A percentile compares a stretch with the other conserved stretches of the same genome.
phyloP scores from a whole-genome alignment of 2,888 invertebrate species.

The Erebia ligea region DNA sequence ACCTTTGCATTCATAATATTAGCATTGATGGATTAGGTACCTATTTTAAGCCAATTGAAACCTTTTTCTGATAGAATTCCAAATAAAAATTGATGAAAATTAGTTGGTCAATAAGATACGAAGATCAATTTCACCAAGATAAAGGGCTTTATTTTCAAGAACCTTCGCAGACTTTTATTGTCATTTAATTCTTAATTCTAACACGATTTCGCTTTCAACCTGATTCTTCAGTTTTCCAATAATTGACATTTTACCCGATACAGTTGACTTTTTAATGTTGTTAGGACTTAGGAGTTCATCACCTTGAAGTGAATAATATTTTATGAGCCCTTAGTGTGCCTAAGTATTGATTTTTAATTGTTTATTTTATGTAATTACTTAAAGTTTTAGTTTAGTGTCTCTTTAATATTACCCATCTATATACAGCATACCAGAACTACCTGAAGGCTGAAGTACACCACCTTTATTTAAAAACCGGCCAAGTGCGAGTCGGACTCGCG shows the following conservation, averaged over 20 bases:
- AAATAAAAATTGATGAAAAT: background rate
- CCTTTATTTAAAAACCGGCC: too few species aligned
- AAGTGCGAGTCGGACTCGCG: too few species aligned
- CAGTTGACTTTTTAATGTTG: constrained; percentile 8
- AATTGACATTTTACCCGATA: constrained; percentile 35
- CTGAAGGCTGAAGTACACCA: too few species aligned
- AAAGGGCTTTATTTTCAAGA: constrained; percentile 3
- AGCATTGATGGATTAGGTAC: too few species aligned
- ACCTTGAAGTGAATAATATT: background rate
- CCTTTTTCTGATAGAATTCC: background rate
- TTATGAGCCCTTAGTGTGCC: background rate
- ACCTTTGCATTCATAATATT: too few species aligned
- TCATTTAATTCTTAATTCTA: constrained; percentile 23
- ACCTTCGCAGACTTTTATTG: background rate
- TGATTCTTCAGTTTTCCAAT: constrained; percentile 27
- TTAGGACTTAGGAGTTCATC: constrained; percentile 1
- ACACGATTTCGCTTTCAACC: constrained; percentile 35
- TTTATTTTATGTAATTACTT: too few species aligned
- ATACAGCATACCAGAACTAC: too few species aligned
- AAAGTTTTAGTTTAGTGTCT: too few species aligned
- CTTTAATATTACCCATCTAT: too few species aligned
- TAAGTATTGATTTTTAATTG: background rate
- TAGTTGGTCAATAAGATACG: background rate
- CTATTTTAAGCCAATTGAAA: background rate
- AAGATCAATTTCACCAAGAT: background rate